Conservation (phyloP, 2,797 vertebrate genomes). For the Cynodonichthys magdalenae region DNA sequence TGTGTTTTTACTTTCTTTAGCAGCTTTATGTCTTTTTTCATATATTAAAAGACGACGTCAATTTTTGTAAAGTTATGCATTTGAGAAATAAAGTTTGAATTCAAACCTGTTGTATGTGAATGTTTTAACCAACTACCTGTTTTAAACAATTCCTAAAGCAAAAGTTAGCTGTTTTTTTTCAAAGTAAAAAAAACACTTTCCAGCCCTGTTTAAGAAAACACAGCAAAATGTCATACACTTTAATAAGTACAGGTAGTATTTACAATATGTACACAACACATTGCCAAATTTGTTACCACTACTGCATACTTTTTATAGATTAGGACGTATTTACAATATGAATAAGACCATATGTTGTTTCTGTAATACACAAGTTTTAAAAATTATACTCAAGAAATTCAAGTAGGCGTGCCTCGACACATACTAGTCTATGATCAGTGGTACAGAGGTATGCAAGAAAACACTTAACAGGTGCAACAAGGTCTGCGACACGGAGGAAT, state of each 20-base stretch:
- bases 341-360: slow-evolving; percentile 63
- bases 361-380: slow-evolving; percentile 36
- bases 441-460: slow-evolving; percentile 60
- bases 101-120: no score
- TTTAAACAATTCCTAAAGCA: neutral
- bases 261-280: slow-evolving; percentile 83
- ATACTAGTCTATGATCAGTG: slow-evolving; percentile 65
- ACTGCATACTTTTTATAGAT: slow-evolving; percentile 64
- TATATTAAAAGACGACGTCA: no score
- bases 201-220: slow-evolving; percentile 75
- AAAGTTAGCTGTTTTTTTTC: neutral
- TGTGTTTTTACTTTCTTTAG: no score
- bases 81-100: no score
- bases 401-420: slow-evolving; percentile 71
- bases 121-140: no score
- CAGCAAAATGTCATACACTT: slow-evolving; percentile 78
- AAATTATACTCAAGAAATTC: slow-evolving; percentile 62
- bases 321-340: slow-evolving; percentile 69
- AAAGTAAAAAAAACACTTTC: slow-evolving; percentile 57
- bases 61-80: no score
- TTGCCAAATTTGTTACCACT: slow-evolving; percentile 67
- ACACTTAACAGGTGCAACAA: slow-evolving; percentile 63
- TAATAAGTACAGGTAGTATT: slow-evolving; percentile 81
- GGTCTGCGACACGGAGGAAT: slow-evolving; percentile 57
- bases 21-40: no score